Percentiles rank a stretch among this genome's conserved stretches.
These are phyloP conservation scores for Agriotes lineatus DNA, from an alignment of 2,888 invertebrate species.

Conservation along the genomic window DNA sequence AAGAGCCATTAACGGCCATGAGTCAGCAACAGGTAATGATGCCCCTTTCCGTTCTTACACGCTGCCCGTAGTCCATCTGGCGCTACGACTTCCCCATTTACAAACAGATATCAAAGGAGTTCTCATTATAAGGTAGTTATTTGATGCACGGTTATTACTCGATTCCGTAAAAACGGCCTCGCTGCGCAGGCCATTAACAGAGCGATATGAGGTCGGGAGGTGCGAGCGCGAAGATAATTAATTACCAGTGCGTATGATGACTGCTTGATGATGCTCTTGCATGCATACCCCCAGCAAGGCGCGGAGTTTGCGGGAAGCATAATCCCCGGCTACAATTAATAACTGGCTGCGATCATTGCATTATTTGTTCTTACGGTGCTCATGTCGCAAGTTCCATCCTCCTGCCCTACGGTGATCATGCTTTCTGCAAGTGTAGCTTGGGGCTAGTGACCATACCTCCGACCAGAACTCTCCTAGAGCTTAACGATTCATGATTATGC, in stretches of 20 bases:
- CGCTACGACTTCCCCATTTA: conserved; percentile 11
- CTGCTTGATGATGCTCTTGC: conserved; percentile 14
- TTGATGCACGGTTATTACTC: not conserved
- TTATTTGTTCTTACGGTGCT: not conserved
- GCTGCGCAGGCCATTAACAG: not conserved
- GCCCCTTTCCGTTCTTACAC: conserved; percentile 6
- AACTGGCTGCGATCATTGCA: not conserved
- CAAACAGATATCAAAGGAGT: conserved; percentile 6
- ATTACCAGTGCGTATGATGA: conserved; percentile 1
- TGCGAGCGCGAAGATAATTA: conserved; percentile 8
- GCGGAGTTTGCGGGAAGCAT: not conserved
- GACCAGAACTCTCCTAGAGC: too few species aligned
- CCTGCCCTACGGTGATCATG: too few species aligned
- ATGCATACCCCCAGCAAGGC: conserved; percentile 10
- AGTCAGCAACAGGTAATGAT: conserved; percentile 31
- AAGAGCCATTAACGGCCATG: conserved; percentile 27
- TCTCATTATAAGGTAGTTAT: conserved; percentile 7
- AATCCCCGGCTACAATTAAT: not conserved
- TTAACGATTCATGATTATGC: too few species aligned
- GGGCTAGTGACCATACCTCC: too few species aligned
- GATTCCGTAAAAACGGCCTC: not conserved
- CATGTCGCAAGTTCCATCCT: too few species aligned
- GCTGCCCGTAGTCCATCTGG: conserved; percentile 12
- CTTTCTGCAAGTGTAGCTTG: too few species aligned
- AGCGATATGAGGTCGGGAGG: not conserved